Conservation (phyloP, 2,888 invertebrate species). For the Volucella bombylans region DNA sequence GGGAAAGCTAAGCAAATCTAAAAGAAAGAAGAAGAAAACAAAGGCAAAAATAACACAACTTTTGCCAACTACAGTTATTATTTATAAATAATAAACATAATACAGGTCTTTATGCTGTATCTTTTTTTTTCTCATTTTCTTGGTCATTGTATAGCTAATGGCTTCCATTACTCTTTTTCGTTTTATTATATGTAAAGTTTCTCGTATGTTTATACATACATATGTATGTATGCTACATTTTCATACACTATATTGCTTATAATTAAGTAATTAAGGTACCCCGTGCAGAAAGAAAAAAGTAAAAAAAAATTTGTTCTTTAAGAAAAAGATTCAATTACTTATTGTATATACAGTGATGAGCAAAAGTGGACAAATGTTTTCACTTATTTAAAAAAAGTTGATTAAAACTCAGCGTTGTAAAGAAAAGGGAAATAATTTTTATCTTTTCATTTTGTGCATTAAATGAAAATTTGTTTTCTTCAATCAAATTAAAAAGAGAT, state of each 20-base stretch:
- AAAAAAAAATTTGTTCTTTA: background rate
- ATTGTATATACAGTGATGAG: no score
- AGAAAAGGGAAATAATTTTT: no score
- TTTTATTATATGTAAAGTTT: background rate
- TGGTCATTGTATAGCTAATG: slow-evolving; percentile 8
- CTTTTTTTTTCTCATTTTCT: slow-evolving; percentile 22
- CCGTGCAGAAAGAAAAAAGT: slow-evolving; percentile 44
- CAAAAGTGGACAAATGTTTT: no score
- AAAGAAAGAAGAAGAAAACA: slow-evolving; percentile 11
- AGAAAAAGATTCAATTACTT: no score
- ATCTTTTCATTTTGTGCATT: no score
- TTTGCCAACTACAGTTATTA: slow-evolving; percentile 57
- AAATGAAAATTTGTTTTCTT: no score
- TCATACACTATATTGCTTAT: slow-evolving; percentile 13
- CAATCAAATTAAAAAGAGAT: no score
- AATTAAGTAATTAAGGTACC: slow-evolving; percentile 49
- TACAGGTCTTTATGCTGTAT: slow-evolving; percentile 33
- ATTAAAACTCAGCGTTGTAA: no score
- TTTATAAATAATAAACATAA: slow-evolving; percentile 58
- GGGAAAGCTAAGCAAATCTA: slow-evolving; percentile 46
- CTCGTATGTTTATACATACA: no score
- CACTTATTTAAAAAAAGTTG: no score
- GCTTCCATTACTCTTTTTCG: slow-evolving; percentile 3
- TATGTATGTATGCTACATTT: no score
- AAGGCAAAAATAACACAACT: slow-evolving; percentile 11